Base-by-base conservation (phyloP, 2,888 invertebrate genomes). In the Gasteruption jaculator region DNA sequence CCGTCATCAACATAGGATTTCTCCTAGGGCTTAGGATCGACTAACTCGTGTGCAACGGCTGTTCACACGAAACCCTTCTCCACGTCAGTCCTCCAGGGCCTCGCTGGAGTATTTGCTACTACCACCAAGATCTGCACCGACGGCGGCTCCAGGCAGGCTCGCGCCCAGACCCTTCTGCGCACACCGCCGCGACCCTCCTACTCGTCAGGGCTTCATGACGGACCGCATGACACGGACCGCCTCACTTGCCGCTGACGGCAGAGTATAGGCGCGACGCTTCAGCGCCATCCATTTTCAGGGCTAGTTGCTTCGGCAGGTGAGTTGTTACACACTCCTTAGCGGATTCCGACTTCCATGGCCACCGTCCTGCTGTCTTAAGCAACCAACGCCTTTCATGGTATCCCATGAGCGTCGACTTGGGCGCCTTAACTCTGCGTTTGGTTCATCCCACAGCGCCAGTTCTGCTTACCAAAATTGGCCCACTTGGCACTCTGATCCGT, bases 381-480 rank as follows among this genome's bases (percentile, higher is more conserved):
- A 73, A 78, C 76, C 54, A 54, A 53, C 75, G 71, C 73, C 79
- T 79, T 81, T 81, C 76, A 80, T 57, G 46, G 77, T 72, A 57
- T 78, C 77, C 73, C 67, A 56, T 54, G 79, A 58, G 57, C 58
- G 61, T 59, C 56, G 55, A 58, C 52, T 63, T 59, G 39, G 62
- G 61, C 61, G 55, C 61, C 60, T 61, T 60, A 61, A 60, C 62
- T 59, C 54, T 34, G 54, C 57, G 60, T 61, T 60, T 55, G 58
- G 57, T 83, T 82, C 81, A 83, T 81, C 81, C 81, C 81, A 77
- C 81, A 83, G 77, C 82, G 79, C 82, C 82, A 83, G 82, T 84
- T 83, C 82, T 83, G 81, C 81, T 82, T 82, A 81, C 81, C 80
- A 81, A 81, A 81, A 80, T 69, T 79, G 80, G 80, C 80, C 80